Evolutionary conservation across 1,140 invertebrate genomes (phyloP).

Genomic region (Drosophila bocki): DNA sequence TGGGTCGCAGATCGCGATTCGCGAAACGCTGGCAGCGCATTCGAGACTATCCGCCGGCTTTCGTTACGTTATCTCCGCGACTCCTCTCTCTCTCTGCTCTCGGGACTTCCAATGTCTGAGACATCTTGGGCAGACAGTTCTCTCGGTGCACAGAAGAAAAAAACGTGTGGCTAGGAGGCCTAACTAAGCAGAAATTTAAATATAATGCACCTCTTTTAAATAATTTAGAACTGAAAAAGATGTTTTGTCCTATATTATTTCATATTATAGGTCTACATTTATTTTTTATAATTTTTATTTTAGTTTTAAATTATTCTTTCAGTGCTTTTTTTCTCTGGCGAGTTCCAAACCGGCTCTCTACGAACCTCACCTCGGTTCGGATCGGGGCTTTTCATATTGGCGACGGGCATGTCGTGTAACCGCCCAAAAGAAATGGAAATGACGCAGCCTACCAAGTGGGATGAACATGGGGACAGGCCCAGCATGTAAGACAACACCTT

Average conservation of each 20-base stretch:
- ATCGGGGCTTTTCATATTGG: constrained; percentile 53
- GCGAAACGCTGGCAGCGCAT: constrained; percentile 51
- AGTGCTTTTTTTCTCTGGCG: neutral
- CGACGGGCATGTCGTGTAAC: constrained; percentile 30
- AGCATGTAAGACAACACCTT: constrained; percentile 23
- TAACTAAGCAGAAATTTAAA: neutral
- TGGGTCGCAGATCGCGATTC: constrained; percentile 44
- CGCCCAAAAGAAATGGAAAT: constrained; percentile 54
- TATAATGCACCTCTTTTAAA: too few relatives aligned
- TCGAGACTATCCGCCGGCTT: constrained; percentile 77
- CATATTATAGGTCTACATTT: neutral
- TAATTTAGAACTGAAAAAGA: neutral
- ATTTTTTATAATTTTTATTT: neutral
- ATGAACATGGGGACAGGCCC: constrained; percentile 32
- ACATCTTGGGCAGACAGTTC: constrained; percentile 4
- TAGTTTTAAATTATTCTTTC: fast-evolving
- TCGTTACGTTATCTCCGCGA: constrained; percentile 52
- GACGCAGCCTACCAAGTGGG: constrained; percentile 41
- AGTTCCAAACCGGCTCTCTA: constrained; percentile 41
- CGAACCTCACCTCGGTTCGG: constrained; percentile 1
- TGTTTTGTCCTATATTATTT: neutral
- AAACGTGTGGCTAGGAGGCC: too few relatives aligned
- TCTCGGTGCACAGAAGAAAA: neutral
- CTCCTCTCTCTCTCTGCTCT: neutral
- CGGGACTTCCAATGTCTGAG: neutral